Percentiles rank a stretch among this genome's conserved stretches.
phyloP scores from a whole-genome alignment of 2,888 invertebrate species.

The Acanthosepion pharaonis region DNA sequence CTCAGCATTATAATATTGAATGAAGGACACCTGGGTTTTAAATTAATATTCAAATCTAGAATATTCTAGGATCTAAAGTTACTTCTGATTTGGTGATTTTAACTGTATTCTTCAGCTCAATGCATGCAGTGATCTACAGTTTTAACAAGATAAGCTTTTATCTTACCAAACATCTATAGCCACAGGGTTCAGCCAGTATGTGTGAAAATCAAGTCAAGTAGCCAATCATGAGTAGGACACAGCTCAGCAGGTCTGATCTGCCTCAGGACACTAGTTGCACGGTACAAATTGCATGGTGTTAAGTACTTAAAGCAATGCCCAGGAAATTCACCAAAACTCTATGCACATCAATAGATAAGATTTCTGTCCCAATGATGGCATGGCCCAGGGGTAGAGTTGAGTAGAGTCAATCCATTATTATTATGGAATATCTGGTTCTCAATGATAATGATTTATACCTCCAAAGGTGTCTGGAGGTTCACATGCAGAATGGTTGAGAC shows the following conservation, averaged over 20 bases:
- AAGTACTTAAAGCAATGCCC: background rate
- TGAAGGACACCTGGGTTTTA: background rate
- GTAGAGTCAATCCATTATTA: background rate
- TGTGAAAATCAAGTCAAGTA: background rate
- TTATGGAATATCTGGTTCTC: background rate
- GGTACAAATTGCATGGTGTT: background rate
- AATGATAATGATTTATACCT: slow-evolving; percentile 4
- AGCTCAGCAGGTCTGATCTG: background rate
- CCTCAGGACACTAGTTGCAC: background rate
- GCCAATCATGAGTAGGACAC: background rate
- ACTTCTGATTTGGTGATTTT: background rate
- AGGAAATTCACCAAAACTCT: slow-evolving; percentile 12
- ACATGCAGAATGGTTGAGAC: slow-evolving; percentile 8
- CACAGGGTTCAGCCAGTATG: background rate
- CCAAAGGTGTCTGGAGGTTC: background rate
- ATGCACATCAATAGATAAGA: background rate
- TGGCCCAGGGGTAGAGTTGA: background rate
- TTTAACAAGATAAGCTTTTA: background rate
- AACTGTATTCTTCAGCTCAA: background rate
- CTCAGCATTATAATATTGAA: background rate
- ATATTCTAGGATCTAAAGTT: background rate
- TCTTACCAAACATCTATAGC: background rate
- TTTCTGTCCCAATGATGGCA: background rate
- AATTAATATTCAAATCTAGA: background rate
- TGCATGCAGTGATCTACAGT: background rate